Conservation (phyloP, 2,113 vertebrate genomes). For the Charina bottae region DNA sequence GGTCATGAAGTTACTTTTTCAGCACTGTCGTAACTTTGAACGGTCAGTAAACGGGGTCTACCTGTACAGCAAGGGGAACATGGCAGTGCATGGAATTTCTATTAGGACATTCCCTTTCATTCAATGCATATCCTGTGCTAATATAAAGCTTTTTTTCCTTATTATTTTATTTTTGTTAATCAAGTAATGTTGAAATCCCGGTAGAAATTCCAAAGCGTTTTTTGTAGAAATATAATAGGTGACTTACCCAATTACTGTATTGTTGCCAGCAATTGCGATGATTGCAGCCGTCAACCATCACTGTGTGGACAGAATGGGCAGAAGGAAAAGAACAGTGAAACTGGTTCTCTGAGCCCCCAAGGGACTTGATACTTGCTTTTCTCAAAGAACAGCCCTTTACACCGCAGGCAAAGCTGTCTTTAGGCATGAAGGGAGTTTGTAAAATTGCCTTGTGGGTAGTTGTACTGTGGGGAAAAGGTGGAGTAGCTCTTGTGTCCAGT, state of each 20-base stretch:
- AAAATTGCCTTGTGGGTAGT: background rate
- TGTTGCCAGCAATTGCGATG: background rate
- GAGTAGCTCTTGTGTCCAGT: background rate
- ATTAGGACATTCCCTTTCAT: background rate
- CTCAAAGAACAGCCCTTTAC: background rate
- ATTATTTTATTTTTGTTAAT: background rate
- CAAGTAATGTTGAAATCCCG: background rate
- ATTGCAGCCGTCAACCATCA: background rate
- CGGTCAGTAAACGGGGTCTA: background rate
- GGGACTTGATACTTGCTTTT: background rate
- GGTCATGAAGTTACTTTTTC: background rate
- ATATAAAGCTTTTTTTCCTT: background rate
- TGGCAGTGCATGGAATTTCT: background rate
- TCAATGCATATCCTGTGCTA: background rate
- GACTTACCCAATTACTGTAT: background rate
- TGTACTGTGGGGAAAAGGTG: background rate
- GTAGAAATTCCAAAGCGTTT: background rate
- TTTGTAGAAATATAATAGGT: background rate
- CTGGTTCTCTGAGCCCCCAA: background rate
- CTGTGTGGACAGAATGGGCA: background rate
- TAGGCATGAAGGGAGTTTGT: background rate
- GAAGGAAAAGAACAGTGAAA: slow-evolving; percentile 8
- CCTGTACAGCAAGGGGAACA: background rate
- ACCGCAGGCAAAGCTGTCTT: background rate
- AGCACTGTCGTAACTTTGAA: background rate